Conservation (phyloP, 1,140 invertebrate species). For the Drosophila mauritiana region DNA sequence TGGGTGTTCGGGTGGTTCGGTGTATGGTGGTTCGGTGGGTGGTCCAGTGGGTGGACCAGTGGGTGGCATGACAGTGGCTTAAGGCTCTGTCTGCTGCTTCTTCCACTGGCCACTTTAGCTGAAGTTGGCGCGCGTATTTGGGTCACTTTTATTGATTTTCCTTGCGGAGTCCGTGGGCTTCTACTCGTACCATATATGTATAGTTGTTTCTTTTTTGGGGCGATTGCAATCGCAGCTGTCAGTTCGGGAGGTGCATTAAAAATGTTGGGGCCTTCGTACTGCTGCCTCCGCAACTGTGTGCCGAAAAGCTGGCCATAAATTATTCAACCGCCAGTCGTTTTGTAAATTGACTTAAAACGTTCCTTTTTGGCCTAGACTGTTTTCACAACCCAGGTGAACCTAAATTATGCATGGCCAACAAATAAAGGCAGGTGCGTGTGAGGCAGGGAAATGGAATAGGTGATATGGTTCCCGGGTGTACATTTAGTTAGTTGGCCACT, state of each 20-base stretch:
- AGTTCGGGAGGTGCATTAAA: conserved; percentile 25
- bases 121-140: conserved; percentile 78
- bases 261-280: conserved; percentile 12
- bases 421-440: conserved; percentile 30
- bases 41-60: neutral
- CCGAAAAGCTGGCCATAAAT: conserved; percentile 62
- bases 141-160: conserved; percentile 81
- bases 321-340: conserved; percentile 61
- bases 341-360: conserved; percentile 76
- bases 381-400: conserved; percentile 55
- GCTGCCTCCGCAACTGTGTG: neutral
- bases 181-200: neutral
- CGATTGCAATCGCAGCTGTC: conserved; percentile 72
- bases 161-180: conserved; percentile 12
- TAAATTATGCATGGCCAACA: conserved; percentile 31
- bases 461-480: conserved; percentile 54
- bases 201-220: conserved; percentile 3
- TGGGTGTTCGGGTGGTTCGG: conserved; percentile 1
- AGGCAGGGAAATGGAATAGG: conserved; percentile 15
- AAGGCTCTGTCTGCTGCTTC: conserved; percentile 17
- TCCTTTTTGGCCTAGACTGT: conserved; percentile 64
- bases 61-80: conserved; percentile 34
- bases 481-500: conserved; percentile 66
- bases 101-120: conserved; percentile 41
- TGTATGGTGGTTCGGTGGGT: neutral